Conservation (phyloP, 1,140 invertebrate genomes). For the Bombus haemorrhoidalis region DNA sequence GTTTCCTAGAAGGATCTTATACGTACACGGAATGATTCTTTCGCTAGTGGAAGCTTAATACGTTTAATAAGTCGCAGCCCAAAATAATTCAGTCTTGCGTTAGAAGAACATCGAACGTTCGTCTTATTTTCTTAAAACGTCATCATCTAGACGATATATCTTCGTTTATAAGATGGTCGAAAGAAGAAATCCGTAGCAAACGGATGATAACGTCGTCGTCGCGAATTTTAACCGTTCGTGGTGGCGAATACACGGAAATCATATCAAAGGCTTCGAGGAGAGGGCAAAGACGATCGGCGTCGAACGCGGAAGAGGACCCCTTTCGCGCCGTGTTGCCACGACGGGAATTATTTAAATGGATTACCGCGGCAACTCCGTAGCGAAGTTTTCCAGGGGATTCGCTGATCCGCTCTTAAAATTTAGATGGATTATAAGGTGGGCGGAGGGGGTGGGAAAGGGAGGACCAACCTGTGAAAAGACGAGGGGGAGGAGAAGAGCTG, state of each 20-base stretch:
- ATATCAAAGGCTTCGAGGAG: background rate
- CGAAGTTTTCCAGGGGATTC: conserved; percentile 76
- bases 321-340: conserved; percentile 71
- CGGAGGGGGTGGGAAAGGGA: conserved; percentile 14
- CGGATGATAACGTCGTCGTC: background rate
- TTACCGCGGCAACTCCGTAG: conserved; percentile 75
- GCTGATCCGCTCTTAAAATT: conserved; percentile 81
- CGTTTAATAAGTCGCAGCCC: no score
- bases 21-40: no score
- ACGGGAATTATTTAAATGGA: conserved; percentile 82
- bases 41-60: no score
- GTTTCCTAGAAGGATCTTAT: no score
- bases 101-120: no score
- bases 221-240: no score
- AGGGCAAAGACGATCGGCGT: conserved; percentile 58
- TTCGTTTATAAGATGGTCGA: background rate
- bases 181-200: background rate
- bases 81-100: no score
- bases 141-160: background rate
- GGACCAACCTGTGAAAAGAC: conserved; percentile 44
- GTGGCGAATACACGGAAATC: background rate
- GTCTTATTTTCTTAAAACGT: background rate
- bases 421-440: conserved; percentile 81
- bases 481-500: conserved; percentile 22
- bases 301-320: conserved; percentile 63